These are phyloP conservation scores for Harmothoe impar DNA, from an alignment of 2,888 invertebrate species.

Conservation along the genomic window DNA sequence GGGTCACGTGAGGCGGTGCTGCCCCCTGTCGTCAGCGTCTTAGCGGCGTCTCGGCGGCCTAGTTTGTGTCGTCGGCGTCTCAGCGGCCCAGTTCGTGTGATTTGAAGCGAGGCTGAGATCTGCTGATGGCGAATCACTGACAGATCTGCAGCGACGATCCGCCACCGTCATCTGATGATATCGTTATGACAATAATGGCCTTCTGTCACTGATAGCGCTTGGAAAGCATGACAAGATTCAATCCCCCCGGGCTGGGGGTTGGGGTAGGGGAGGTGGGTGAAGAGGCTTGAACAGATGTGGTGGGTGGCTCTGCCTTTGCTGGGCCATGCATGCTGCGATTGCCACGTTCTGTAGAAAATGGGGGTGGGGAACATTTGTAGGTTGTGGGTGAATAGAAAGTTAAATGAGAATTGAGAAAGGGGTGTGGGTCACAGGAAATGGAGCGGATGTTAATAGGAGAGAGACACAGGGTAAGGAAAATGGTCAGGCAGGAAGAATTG, in stretches of 20 bases:
- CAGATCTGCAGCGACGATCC: constrained; percentile 46
- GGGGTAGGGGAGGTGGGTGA: neutral
- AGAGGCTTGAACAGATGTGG: neutral
- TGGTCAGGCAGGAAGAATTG: too few species aligned
- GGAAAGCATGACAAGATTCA: constrained; percentile 27
- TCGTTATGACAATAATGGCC: constrained; percentile 54
- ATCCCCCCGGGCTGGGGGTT: constrained; percentile 13
- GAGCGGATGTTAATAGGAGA: too few species aligned
- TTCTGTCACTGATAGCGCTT: constrained; percentile 51
- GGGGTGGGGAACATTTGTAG: neutral
- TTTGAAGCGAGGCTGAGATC: neutral
- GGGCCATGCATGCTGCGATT: neutral
- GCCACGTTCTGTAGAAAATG: neutral
- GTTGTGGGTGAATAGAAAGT: too few species aligned
- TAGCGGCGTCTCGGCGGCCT: neutral
- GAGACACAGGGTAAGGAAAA: too few species aligned
- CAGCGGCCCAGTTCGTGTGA: constrained; percentile 22
- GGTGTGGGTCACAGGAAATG: too few species aligned
- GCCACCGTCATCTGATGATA: constrained; percentile 42
- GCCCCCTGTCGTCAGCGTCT: neutral
- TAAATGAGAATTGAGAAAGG: too few species aligned
- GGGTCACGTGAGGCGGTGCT: neutral
- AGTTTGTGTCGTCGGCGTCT: neutral
- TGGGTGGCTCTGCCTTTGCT: neutral
- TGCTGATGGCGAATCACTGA: constrained; percentile 28